Conservation (phyloP, 2,113 vertebrate genomes). For the Serinus canaria region DNA sequence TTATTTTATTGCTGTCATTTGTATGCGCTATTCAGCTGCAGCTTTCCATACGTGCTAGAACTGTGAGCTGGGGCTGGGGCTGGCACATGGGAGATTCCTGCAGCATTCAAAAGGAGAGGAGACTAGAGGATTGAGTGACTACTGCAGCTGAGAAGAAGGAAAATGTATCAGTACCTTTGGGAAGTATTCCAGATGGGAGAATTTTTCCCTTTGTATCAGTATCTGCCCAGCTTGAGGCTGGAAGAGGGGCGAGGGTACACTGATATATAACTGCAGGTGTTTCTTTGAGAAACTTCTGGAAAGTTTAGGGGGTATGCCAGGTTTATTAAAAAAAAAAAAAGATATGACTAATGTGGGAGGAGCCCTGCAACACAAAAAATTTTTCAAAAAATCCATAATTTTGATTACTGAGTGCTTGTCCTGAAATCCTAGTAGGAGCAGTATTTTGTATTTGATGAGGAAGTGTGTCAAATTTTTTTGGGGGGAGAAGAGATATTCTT, state of each 20-base stretch:
- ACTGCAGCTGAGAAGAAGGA: not conserved
- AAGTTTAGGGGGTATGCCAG: not conserved
- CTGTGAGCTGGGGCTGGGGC: not conserved
- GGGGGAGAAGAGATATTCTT: constrained; percentile 28
- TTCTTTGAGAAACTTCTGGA: constrained; percentile 8
- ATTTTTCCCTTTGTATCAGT: not conserved
- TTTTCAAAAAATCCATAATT: not conserved
- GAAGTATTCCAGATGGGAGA: not conserved
- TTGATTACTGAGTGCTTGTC: not conserved
- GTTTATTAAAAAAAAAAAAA: not conserved
- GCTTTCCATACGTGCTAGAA: not conserved
- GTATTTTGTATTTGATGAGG: constrained; percentile 34
- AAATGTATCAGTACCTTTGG: not conserved
- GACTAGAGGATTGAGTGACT: not conserved
- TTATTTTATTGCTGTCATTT: not conserved
- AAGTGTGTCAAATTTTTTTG: constrained; percentile 35
- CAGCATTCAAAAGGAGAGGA: not conserved
- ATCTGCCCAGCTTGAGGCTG: not conserved
- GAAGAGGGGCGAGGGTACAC: not conserved
- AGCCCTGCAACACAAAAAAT: not conserved
- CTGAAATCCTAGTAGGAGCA: not conserved
- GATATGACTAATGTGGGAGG: not conserved
- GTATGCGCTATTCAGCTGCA: not conserved
- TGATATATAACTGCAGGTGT: not conserved
- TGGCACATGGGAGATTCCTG: not conserved